phyloP scores from a whole-genome alignment of 1,140 invertebrate species.

The Gryllus bimaculatus region DNA sequence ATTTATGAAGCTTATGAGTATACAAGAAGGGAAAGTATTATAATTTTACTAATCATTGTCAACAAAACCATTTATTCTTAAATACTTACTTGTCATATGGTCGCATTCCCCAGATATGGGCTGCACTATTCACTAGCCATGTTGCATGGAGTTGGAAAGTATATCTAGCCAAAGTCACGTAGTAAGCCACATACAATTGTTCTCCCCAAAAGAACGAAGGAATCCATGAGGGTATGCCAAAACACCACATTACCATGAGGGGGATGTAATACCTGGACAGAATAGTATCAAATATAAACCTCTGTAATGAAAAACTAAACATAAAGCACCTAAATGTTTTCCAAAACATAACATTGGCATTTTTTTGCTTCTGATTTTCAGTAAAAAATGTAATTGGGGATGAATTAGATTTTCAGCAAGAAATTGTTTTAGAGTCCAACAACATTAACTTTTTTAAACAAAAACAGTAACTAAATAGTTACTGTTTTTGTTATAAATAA shows the following conservation, averaged over 20 bases:
- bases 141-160: constrained; percentile 61
- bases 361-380: neutral
- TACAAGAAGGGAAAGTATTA: too few species aligned
- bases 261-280: constrained; percentile 6
- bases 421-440: neutral
- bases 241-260: constrained; percentile 22
- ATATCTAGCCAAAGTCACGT: constrained; percentile 57
- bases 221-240: constrained; percentile 59
- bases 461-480: neutral
- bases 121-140: constrained; percentile 80
- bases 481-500: neutral
- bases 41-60: neutral
- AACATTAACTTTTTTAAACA: too few species aligned
- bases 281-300: neutral
- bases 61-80: neutral
- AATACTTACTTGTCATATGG: constrained; percentile 29
- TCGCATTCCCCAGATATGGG: constrained; percentile 63
- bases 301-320: neutral
- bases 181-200: constrained; percentile 41
- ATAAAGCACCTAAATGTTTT: too few species aligned
- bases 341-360: neutral
- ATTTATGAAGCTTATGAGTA: too few species aligned
- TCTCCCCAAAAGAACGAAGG: constrained; percentile 64
- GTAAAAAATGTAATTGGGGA: neutral
- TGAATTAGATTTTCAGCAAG: neutral